A percentile compares a stretch with the other conserved stretches of the same genome.
Evolutionary conservation across 2,888 invertebrate species (phyloP).

Genomic region (Chromoteleia sp.): DNA sequence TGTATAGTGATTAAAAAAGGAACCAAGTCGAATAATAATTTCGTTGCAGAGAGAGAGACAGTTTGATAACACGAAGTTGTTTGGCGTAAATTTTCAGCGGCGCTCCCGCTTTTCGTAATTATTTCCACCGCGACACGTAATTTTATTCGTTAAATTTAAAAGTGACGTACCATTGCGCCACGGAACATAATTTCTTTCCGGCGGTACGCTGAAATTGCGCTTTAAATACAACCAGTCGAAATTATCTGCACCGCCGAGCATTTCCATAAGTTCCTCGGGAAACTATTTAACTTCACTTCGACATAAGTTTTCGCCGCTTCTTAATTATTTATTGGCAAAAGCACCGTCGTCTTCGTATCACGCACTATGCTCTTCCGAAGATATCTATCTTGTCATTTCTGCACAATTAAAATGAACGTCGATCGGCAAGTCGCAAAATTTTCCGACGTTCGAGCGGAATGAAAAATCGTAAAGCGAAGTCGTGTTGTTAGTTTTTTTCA

Average conservation of each 20-base stretch:
- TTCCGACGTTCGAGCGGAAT: too few species aligned
- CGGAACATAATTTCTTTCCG: conserved; percentile 34
- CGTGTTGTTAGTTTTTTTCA: too few species aligned
- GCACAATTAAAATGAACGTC: too few species aligned
- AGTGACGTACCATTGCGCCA: conserved; percentile 5
- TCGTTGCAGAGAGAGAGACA: neutral
- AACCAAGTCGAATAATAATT: conserved; percentile 12
- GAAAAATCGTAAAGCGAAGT: too few species aligned
- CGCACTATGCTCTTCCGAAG: too few species aligned
- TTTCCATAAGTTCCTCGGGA: conserved; percentile 13
- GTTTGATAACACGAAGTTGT: conserved; percentile 27
- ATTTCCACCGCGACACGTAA: conserved; percentile 46
- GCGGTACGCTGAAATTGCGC: conserved; percentile 19
- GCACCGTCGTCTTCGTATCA: too few species aligned
- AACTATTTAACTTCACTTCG: conserved; percentile 16
- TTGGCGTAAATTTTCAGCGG: neutral
- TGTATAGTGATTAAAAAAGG: neutral
- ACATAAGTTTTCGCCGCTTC: neutral
- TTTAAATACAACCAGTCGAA: conserved; percentile 33
- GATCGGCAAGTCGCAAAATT: too few species aligned
- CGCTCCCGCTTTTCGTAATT: conserved; percentile 32
- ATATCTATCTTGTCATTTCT: too few species aligned
- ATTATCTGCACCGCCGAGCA: conserved; percentile 19
- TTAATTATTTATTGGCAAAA: too few species aligned
- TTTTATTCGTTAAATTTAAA: conserved; percentile 52